phyloP scores from a whole-genome alignment of 2,113 vertebrate genomes.

The Sapayoa aenigma region DNA sequence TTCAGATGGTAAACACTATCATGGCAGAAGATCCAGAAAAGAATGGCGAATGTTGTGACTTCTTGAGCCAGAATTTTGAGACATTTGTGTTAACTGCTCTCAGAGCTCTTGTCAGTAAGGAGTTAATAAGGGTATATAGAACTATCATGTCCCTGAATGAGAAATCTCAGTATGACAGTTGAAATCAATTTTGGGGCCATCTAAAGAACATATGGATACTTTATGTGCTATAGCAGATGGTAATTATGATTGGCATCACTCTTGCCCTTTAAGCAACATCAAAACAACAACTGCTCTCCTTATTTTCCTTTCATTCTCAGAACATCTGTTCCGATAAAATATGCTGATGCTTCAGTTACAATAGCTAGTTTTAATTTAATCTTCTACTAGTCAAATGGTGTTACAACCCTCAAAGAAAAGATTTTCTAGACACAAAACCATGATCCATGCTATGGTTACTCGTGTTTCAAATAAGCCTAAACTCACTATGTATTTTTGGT shows the following conservation, averaged over 20 bases:
- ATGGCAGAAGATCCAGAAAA: background rate
- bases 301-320: conserved; percentile 14
- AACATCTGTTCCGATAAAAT: conserved; percentile 58
- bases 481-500: background rate
- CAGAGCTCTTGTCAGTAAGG: background rate
- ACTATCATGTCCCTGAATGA: background rate
- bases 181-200: background rate
- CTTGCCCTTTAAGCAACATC: conserved; percentile 41
- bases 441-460: background rate
- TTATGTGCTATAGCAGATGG: conserved; percentile 38
- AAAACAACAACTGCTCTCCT: background rate
- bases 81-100: background rate
- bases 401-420: background rate
- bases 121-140: background rate
- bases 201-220: conserved; percentile 4
- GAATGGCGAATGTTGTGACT: background rate
- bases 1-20: background rate
- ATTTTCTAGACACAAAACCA: background rate
- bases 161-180: conserved; percentile 13
- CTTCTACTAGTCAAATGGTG: background rate
- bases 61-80: background rate
- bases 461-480: background rate
- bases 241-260: conserved; percentile 39
- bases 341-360: background rate
- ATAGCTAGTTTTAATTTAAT: conserved; percentile 13